A percentile compares a stretch with the other conserved stretches of the same genome.
Conservation (phyloP, 1,140 invertebrate genomes). For the Drosophila navojoa region DNA sequence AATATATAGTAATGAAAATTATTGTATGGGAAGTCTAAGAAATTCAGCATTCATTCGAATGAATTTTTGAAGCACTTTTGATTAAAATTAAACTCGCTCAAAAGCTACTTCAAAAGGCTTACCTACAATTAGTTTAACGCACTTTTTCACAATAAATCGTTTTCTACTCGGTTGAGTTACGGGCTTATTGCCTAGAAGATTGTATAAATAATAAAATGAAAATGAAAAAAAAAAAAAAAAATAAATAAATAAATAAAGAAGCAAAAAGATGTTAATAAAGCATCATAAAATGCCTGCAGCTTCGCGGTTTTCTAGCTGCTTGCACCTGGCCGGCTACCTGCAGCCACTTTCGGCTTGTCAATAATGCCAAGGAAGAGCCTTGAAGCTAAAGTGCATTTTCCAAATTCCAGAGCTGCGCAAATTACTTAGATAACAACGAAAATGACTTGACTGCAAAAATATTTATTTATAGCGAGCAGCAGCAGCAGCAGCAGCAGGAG, state of each 20-base stretch:
- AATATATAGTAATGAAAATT: no score
- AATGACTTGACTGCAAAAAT: slow-evolving; percentile 43
- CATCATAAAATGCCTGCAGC: background rate
- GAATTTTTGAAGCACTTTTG: no score
- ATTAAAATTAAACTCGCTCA: no score
- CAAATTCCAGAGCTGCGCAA: slow-evolving; percentile 30
- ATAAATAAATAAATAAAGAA: no score
- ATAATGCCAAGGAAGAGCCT: slow-evolving; percentile 22
- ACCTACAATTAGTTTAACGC: no score
- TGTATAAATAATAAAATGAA: no score
- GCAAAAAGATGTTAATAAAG: background rate
- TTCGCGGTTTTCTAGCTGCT: background rate
- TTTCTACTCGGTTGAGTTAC: no score
- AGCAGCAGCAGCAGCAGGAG: background rate
- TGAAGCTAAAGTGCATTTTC: slow-evolving; percentile 26
- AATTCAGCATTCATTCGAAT: no score
- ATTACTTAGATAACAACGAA: slow-evolving; percentile 39
- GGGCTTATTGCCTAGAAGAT: no score
- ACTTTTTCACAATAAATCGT: no score
- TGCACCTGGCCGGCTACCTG: slow-evolving; percentile 7
- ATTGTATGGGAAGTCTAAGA: no score
- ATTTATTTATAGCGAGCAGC: slow-evolving; percentile 31
- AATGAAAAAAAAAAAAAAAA: background rate
- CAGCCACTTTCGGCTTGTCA: slow-evolving; percentile 13
- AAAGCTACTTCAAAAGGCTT: no score